Conservation (phyloP, 2,888 invertebrate genomes). For the Drosophila mimica region DNA sequence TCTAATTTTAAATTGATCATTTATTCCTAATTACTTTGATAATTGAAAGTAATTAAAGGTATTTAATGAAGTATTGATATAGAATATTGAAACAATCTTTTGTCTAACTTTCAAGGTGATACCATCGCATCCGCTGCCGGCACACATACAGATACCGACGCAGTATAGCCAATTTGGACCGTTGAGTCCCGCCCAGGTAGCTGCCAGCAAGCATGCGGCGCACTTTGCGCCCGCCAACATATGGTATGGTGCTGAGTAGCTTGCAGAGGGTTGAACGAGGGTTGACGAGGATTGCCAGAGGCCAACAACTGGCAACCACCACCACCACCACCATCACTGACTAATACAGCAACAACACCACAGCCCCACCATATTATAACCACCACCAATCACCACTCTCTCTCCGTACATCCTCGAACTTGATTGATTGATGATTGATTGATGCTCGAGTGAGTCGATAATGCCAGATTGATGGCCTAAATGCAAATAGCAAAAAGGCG, state of each 20-base stretch:
- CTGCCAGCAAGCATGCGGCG: slow-evolving; percentile 85
- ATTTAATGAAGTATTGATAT: slow-evolving; percentile 64
- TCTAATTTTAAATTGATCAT: not conserved
- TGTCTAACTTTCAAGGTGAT: slow-evolving; percentile 84
- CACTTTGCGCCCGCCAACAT: slow-evolving; percentile 85
- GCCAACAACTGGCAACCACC: slow-evolving; percentile 33
- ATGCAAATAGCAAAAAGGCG: slow-evolving; percentile 5
- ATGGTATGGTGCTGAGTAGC: slow-evolving; percentile 85
- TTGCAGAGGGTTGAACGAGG: slow-evolving; percentile 59
- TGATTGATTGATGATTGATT: slow-evolving; percentile 60
- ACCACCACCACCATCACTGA: slow-evolving; percentile 30
- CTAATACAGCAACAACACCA: slow-evolving; percentile 34
- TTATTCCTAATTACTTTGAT: not conserved
- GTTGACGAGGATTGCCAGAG: slow-evolving; percentile 40
- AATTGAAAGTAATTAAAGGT: slow-evolving; percentile 8
- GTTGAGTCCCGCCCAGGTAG: slow-evolving; percentile 85
- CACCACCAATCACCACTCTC: slow-evolving; percentile 30
- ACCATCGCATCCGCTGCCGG: slow-evolving; percentile 91
- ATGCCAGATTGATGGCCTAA: slow-evolving; percentile 55
- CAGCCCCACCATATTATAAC: slow-evolving; percentile 21
- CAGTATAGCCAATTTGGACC: slow-evolving; percentile 87
- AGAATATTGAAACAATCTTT: not conserved
- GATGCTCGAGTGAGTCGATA: slow-evolving; percentile 83
- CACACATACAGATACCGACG: slow-evolving; percentile 92
- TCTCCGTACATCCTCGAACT: slow-evolving; percentile 44